Evolutionary conservation across 37 sponge, comb jelly and placozoan species (phyloP), one percentile per base, ranked within the genome.

Genomic region (Beroe ovata): DNA sequence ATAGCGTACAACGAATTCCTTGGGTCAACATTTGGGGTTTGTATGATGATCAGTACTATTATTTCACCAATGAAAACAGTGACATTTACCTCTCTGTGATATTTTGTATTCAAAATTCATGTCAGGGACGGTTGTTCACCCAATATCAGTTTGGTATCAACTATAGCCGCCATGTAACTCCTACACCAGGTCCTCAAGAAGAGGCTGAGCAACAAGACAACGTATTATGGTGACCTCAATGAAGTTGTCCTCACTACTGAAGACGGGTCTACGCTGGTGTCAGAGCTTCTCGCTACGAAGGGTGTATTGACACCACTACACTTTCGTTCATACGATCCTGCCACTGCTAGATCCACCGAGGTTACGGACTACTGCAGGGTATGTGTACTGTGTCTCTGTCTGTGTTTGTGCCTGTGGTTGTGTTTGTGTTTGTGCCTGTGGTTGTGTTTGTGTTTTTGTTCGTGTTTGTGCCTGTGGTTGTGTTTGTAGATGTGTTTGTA

Each of bases 231-330:
- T 19, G 69, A 29, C 36, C 16, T 66, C 29, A 4, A 29, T 16
- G 69, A 66, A 1, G 69, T 33, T 2, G 69, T 66, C 36, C 69
- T 66, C 3, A 66, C 69, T 16, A 66, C 69, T 66, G 69, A 66
- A 30, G 18, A 66, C 34, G 69, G 69, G 29, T 47, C 54, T 8
- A 66, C 34, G 69, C 69, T 66, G 69, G 69, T 66, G 14, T 66
- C 69, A 33, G 69, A 66, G 30, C 69, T 66, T 18, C 69, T 66
- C 36, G 25, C 30, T 66, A 29, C 69, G 14, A 18, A 66, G 32
- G 36, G 30, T 37, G 34, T 66, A 34, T 30, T 25, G 16, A 29
- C 69, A 66, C 32, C 30, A 29, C 69, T 18, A 14, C 69, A 66
- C 69, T 66, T 66, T 16, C 1, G 69, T 14, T 18, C 16, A 14